Conservation (phyloP, 2,113 vertebrate species). For the Passer montanus region DNA sequence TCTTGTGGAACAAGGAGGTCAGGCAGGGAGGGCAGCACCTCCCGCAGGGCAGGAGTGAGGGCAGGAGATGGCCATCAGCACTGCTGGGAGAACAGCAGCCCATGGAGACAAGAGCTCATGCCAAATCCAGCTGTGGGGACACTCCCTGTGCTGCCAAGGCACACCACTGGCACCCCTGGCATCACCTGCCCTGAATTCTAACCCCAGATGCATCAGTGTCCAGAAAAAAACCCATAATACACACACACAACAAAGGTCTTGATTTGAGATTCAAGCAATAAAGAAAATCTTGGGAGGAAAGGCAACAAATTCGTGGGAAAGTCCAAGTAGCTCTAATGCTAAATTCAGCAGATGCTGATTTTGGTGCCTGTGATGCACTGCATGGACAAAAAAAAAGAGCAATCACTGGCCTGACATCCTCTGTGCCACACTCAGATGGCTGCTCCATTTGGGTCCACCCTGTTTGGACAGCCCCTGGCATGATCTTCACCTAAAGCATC, state of each 20-base stretch:
- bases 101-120: neutral
- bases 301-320: neutral
- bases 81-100: neutral
- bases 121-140: neutral
- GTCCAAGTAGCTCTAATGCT: neutral
- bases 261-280: neutral
- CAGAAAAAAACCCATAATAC: neutral
- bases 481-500: neutral
- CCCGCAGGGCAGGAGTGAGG: neutral
- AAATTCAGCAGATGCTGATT: neutral
- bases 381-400: neutral
- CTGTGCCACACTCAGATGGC: neutral
- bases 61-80: neutral
- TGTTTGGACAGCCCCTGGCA: neutral
- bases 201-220: neutral
- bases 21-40: slow-evolving; percentile 16
- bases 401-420: neutral
- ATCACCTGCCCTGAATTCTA: neutral
- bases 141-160: neutral
- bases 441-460: neutral
- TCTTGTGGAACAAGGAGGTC: slow-evolving; percentile 10
- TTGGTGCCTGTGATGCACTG: neutral
- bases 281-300: neutral
- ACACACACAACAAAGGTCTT: neutral
- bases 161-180: neutral